These are phyloP conservation scores for Coleophora flavipennella DNA, from an alignment of 2,888 invertebrate genomes.

Conservation along the genomic window DNA sequence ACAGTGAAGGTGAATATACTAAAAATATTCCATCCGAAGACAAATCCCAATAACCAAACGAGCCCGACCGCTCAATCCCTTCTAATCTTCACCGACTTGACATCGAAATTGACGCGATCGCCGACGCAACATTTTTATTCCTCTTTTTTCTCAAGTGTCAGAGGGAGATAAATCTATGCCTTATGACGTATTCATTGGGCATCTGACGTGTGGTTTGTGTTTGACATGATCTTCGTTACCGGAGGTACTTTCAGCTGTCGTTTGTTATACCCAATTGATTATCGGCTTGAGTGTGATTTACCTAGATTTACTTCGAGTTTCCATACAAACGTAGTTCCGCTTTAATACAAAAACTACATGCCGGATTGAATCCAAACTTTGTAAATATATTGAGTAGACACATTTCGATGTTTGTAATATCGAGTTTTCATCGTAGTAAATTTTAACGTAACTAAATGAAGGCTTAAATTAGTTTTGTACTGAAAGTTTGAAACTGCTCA, in stretches of 20 bases:
- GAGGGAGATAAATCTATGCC: slow-evolving; percentile 21
- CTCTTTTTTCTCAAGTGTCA: slow-evolving; percentile 20
- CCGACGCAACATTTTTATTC: background rate
- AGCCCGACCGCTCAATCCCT: background rate
- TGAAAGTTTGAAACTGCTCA: too few relatives aligned
- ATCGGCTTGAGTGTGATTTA: background rate
- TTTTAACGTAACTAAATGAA: too few relatives aligned
- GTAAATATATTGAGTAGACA: too few relatives aligned
- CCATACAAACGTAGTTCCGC: too few relatives aligned
- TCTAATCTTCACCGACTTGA: slow-evolving; percentile 1
- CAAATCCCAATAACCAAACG: background rate
- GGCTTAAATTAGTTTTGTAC: too few relatives aligned
- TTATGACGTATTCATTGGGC: slow-evolving; percentile 22
- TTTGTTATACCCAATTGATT: background rate
- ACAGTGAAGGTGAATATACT: background rate
- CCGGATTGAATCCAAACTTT: too few relatives aligned
- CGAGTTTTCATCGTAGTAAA: too few relatives aligned
- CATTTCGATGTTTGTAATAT: too few relatives aligned
- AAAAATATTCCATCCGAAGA: background rate
- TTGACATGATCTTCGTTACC: slow-evolving; percentile 6
- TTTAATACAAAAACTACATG: too few relatives aligned
- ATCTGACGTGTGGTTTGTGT: slow-evolving; percentile 15
- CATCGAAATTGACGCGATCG: background rate
- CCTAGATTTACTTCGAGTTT: too few relatives aligned
- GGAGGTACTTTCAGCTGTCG: background rate